Percentiles rank a stretch among this genome's conserved stretches.
phyloP scores from a whole-genome alignment of 2,888 invertebrate genomes.

The Spisula subtruncata region DNA sequence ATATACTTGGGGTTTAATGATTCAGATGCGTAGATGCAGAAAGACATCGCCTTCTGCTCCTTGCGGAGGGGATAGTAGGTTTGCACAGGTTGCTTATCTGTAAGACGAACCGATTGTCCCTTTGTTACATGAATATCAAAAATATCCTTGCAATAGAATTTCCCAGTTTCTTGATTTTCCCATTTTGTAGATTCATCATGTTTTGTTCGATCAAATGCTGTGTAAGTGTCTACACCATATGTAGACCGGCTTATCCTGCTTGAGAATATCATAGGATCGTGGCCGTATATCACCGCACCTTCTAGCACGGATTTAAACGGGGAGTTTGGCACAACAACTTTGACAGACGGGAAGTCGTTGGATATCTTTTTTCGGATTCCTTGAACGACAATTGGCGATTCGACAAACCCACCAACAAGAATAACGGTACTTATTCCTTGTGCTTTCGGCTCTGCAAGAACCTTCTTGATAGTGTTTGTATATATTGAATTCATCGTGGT shows the following conservation, averaged over 20 bases:
- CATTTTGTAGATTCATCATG: constrained; percentile 48
- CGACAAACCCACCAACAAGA: constrained; percentile 64
- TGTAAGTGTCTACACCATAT: constrained; percentile 40
- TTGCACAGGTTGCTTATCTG: constrained; percentile 9
- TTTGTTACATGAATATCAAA: constrained; percentile 56
- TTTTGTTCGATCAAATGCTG: constrained; percentile 33
- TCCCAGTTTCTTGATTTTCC: constrained; percentile 24
- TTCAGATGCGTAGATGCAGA: constrained; percentile 42
- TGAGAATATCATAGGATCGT: constrained; percentile 55
- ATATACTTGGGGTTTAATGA: constrained; percentile 56
- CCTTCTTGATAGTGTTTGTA: constrained; percentile 34
- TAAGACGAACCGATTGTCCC: constrained; percentile 36
- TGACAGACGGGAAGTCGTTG: constrained; percentile 30
- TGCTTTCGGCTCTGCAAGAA: constrained; percentile 23
- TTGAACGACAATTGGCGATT: constrained; percentile 61
- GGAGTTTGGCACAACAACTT: constrained; percentile 58
- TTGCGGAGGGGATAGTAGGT: constrained; percentile 39
- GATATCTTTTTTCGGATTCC: constrained; percentile 42
- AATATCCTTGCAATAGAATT: constrained; percentile 49
- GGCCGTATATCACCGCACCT: constrained; percentile 67
- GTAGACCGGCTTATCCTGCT: constrained; percentile 60
- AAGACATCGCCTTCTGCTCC: constrained; percentile 42
- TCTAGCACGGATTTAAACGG: constrained; percentile 58
- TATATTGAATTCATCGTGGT: constrained; percentile 38
- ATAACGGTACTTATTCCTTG: constrained; percentile 44